Base-by-base conservation (phyloP, 2,797 vertebrate species). In the Rallus crepitans region DNA sequence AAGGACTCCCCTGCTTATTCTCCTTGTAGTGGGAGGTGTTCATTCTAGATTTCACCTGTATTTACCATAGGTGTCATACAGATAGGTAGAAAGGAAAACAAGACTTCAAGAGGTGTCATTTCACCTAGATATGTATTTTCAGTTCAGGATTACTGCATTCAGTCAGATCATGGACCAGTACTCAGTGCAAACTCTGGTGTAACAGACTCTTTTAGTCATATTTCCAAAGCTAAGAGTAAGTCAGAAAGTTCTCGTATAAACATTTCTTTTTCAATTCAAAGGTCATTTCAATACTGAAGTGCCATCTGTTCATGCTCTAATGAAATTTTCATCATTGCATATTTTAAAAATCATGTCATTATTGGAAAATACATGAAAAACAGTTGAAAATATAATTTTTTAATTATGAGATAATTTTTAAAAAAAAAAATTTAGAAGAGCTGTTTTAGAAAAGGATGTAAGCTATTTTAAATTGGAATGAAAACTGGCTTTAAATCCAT, bases 261-360 rank as follows among this genome's bases (percentile, higher is more conserved):
- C 84, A 64, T 23, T 63, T 69, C 6, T 79, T 80, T 78, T 83
- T 53, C 21, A 79, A 24, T 78, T 61, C 33, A 95, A 86, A 96
- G 76, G 55, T 65, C 82, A 88, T 72, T 88, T 80, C n/a, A 86
- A 13, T 52, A 78, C 60, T 57, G 48, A 80, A 86, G 28, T 39
- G 27, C 87, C 90, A 94, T 94, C 93, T 93, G 91, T 35, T 94
- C 69, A 73, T 65, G 50, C 31, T 73, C 35, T 45, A 94, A 68
- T 61, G 1, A 91, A 92, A 55, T 8, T 89, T 75, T 47, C n/a
- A 82, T 69, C 33, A 30, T 40, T 87, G 69, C 68, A 87, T 79
- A 83, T 80, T 85, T 94, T 91, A 33, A 89, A 89, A 82, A 78
- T 66, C 56, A 77, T 56, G 40, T 53, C 23, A 66, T 63, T 20